Evolutionary conservation across 2,888 invertebrate genomes (phyloP), one percentile per base, ranked within the genome.

Genomic region (Hypsopygia costalis): DNA sequence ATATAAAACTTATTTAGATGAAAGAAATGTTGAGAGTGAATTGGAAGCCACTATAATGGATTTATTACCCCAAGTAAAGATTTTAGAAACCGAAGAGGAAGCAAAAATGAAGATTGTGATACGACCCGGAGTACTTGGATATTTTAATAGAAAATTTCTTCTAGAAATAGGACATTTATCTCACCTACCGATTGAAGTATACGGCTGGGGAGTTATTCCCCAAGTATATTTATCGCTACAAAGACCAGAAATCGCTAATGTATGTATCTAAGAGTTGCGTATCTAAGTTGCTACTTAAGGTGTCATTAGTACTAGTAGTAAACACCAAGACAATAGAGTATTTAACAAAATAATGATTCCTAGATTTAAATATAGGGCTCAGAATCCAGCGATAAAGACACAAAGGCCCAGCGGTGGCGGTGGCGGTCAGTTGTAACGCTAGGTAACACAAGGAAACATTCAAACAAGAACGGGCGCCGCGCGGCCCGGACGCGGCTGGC

Each of bases 181-280:
- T 32, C 82, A 90, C n/a, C 64, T 90, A 33, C 66, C 74, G 0
- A 83, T 93, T 32, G 80, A 80, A 43, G 83, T 92, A 2, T 80
- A 72, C 49, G 92, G 92, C 22, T 90, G 88, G 71, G 91, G 90
- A 7, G 89, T 90, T 1, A 82, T 91, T 43, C 90, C 92, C 1
- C 93, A 93, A 79, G 65, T 92, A 21, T 91, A 89, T 58, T 61
- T 91, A 16, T 71, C 73, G 31, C 58, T 91, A 11, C 83, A 81
- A 6, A 82, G 90, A 44, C 78, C 82, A 7, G 60, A 69, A 32
- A 58, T 76, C 20, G 52, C 56, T 16, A 47, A 72, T 6, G 76
- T 81, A 56, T 64, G 69, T 62, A 22, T 38, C 12, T 34, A 31
- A 11, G 4, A 16, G 4, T 16, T 16, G n/a, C n/a, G n/a, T n/a